Conservation (phyloP, 2,888 invertebrate species). For the Netelia virgata region DNA sequence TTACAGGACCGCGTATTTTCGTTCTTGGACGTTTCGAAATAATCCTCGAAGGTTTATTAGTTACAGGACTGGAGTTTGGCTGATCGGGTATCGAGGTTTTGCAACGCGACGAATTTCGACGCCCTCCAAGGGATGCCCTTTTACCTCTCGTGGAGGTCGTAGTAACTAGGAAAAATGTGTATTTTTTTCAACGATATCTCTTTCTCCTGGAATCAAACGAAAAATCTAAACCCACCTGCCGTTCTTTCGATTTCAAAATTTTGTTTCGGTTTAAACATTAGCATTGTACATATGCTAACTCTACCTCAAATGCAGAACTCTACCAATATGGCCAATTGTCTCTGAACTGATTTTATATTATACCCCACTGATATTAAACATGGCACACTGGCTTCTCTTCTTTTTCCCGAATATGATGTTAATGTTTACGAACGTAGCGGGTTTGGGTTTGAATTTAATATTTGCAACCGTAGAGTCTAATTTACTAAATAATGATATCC, state of each 20-base stretch:
- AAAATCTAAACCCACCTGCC: slow-evolving; percentile 65
- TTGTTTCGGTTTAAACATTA: slow-evolving; percentile 74
- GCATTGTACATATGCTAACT: slow-evolving; percentile 79
- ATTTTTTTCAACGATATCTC: slow-evolving; percentile 5
- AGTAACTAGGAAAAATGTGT: slow-evolving; percentile 9
- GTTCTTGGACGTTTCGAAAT: slow-evolving; percentile 50
- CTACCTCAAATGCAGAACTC: too few species aligned
- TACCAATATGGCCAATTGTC: too few species aligned
- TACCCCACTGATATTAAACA: too few species aligned
- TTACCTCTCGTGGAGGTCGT: slow-evolving; percentile 38
- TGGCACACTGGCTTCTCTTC: too few species aligned
- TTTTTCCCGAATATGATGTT: too few species aligned
- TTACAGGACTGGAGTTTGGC: slow-evolving; percentile 69
- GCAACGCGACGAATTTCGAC: slow-evolving; percentile 49
- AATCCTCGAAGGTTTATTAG: slow-evolving; percentile 70
- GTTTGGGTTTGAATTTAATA: too few species aligned
- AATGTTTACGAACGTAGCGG: too few species aligned
- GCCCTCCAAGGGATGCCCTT: background rate
- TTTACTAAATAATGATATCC: too few species aligned
- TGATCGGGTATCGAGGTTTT: slow-evolving; percentile 71
- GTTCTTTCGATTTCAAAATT: slow-evolving; percentile 72
- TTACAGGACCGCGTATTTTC: slow-evolving; percentile 74
- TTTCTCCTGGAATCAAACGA: background rate
- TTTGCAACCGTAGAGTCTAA: too few species aligned
- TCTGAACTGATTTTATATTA: too few species aligned